Conservation (phyloP, 2,113 vertebrate genomes). For the Erythrocercus mccallii region DNA sequence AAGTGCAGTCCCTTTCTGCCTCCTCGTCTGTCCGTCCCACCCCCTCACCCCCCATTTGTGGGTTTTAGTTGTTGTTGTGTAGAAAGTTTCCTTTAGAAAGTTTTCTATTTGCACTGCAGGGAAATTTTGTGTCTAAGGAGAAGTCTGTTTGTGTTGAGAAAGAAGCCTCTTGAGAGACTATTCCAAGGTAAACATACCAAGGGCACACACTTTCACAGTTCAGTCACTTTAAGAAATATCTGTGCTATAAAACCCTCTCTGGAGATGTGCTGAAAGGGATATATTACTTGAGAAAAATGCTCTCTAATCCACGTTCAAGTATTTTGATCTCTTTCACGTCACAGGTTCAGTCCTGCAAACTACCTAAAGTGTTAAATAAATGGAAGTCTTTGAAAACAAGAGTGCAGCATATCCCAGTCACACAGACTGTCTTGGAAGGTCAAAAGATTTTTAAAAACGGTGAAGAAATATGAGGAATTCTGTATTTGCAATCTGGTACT, state of each 20-base stretch:
- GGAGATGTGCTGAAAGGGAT: background rate
- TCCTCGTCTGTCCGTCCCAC: background rate
- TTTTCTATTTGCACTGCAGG: background rate
- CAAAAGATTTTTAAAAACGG: background rate
- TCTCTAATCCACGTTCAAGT: background rate
- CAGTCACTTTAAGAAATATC: background rate
- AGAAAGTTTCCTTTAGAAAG: background rate
- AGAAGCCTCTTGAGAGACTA: background rate
- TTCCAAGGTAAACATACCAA: background rate
- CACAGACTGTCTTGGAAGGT: background rate
- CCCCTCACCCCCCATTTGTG: too few species aligned
- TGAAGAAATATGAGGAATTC: background rate
- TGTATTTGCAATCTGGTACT: background rate
- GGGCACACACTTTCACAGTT: background rate
- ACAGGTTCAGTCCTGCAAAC: background rate
- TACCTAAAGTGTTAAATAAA: background rate
- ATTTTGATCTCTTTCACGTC: background rate
- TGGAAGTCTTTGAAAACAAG: background rate
- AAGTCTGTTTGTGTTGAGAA: background rate
- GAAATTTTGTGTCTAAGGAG: background rate
- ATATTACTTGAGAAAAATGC: background rate
- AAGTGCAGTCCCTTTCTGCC: background rate
- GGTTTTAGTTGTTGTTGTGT: background rate
- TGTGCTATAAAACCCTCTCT: background rate
- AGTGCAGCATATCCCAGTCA: background rate